Conservation (phyloP, 2,113 vertebrate genomes). For the Gobiocypris rarus region DNA sequence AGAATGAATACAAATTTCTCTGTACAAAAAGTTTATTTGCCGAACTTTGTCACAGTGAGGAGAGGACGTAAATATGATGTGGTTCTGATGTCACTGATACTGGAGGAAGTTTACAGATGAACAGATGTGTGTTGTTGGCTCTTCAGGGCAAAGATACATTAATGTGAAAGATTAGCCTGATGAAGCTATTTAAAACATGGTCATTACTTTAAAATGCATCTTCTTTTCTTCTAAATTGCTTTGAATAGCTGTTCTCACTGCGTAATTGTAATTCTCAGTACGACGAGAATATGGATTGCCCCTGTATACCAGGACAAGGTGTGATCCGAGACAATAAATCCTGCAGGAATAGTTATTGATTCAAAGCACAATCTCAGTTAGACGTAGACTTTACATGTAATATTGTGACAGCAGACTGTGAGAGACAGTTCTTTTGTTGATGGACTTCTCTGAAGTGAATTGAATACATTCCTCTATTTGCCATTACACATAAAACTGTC, state of each 20-base stretch:
- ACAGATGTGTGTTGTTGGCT: background rate
- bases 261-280: conserved; percentile 25
- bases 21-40: background rate
- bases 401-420: conserved; percentile 54
- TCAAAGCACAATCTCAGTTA: conserved; percentile 64
- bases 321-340: conserved; percentile 66
- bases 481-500: background rate
- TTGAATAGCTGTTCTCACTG: conserved; percentile 22
- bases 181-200: conserved; percentile 11
- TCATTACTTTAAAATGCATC: conserved; percentile 18
- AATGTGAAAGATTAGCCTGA: conserved; percentile 4
- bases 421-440: conserved; percentile 58
- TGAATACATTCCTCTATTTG: background rate
- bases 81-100: background rate
- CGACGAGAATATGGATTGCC: conserved; percentile 25
- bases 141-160: background rate
- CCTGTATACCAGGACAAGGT: conserved; percentile 59
- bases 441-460: conserved; percentile 24
- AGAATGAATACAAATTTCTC: conserved; percentile 21
- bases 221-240: conserved; percentile 3
- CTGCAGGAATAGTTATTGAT: conserved; percentile 65
- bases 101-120: background rate
- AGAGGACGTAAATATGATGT: background rate
- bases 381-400: conserved; percentile 57
- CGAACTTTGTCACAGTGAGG: background rate